These are phyloP conservation scores for Coenonympha glycerion DNA, from an alignment of 2,888 invertebrate genomes.

Conservation along the genomic window DNA sequence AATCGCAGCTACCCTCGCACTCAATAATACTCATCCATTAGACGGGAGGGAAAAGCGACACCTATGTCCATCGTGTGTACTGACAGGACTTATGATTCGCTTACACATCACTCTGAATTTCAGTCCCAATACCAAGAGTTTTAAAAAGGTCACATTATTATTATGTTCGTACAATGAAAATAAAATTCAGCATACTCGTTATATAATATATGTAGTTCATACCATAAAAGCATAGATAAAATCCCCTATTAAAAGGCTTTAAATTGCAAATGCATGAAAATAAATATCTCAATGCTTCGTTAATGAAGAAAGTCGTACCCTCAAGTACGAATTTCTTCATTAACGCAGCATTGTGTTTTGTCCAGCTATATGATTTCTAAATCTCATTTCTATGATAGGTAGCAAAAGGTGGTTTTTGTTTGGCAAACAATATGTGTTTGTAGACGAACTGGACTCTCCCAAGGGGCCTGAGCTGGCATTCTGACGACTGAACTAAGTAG, in stretches of 20 bases:
- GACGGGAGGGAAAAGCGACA: constrained; percentile 49
- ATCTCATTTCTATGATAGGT: constrained; percentile 47
- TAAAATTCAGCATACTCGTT: too few relatives aligned
- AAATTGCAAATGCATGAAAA: constrained; percentile 28
- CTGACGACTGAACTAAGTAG: constrained; percentile 77
- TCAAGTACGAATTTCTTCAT: constrained; percentile 63
- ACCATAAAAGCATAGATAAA: too few relatives aligned
- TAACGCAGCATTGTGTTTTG: constrained; percentile 37
- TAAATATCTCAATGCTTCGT: constrained; percentile 55
- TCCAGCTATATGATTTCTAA: constrained; percentile 40
- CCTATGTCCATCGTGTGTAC: constrained; percentile 51
- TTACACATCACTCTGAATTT: neutral
- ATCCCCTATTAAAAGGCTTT: too few relatives aligned
- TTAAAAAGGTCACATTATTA: too few relatives aligned
- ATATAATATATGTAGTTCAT: too few relatives aligned
- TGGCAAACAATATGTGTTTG: constrained; percentile 53
- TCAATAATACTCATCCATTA: constrained; percentile 66
- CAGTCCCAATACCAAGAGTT: neutral
- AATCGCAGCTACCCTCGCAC: constrained; percentile 68
- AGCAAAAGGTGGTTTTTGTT: constrained; percentile 54
- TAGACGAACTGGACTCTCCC: constrained; percentile 68
- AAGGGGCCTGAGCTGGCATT: constrained; percentile 73
- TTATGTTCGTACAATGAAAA: too few relatives aligned
- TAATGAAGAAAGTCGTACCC: too few relatives aligned
- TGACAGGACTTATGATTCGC: constrained; percentile 35